Conservation (phyloP, 1,140 invertebrate genomes). For the Laupala kohalensis region DNA sequence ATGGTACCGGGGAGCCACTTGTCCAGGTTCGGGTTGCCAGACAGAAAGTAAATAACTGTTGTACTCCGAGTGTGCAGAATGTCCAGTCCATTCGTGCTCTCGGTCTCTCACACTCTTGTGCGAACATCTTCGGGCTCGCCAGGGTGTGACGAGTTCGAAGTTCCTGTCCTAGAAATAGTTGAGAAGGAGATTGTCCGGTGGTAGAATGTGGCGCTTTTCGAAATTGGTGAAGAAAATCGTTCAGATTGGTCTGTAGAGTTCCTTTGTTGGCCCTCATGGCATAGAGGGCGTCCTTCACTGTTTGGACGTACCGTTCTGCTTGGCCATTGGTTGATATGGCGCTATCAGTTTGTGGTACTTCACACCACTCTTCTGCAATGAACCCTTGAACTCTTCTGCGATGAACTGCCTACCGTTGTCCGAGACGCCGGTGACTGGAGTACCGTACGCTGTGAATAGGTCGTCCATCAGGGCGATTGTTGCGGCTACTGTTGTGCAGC, state of each 20-base stretch:
- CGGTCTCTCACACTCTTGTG: no score
- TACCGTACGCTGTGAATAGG: not conserved
- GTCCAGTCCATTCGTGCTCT: no score
- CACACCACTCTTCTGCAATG: not conserved
- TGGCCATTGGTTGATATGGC: conserved; percentile 1
- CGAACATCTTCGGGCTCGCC: no score
- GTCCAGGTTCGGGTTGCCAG: no score
- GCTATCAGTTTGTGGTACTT: no score
- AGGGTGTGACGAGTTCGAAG: no score
- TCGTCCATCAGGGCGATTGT: not conserved
- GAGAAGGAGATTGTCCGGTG: not conserved
- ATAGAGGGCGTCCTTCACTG: conserved; percentile 19
- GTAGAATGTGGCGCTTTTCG: not conserved
- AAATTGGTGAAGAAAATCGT: conserved; percentile 7
- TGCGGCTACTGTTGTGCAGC: not conserved
- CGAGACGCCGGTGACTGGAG: not conserved
- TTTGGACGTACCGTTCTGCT: conserved; percentile 21
- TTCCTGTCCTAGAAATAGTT: not conserved
- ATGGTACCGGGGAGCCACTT: no score
- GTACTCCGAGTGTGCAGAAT: no score
- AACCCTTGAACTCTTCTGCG: not conserved
- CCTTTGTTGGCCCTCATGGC: conserved; percentile 10
- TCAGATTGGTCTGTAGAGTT: conserved; percentile 10
- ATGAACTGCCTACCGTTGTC: conserved; percentile 1
- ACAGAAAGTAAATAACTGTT: no score